Base-by-base conservation (phyloP, 1,140 invertebrate genomes). In the Diabrotica undecimpunctata region DNA sequence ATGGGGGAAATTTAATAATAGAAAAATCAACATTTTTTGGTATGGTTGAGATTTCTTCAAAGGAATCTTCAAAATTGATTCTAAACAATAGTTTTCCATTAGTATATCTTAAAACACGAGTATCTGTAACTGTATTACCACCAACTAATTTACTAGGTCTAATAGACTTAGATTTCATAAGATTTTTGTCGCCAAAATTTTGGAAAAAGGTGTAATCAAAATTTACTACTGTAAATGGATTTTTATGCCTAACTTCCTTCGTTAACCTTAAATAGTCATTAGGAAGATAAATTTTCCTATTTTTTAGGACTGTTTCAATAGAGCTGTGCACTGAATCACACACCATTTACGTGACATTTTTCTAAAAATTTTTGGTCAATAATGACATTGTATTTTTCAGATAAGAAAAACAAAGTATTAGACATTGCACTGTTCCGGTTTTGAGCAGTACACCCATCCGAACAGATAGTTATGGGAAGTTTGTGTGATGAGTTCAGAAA, bases 341-440 rank as follows among this genome's bases (percentile, higher is more conserved):
- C 58, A 80, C 77, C 76, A 79, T 81, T 59, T 79, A 76, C 12
- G 77, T 81, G 79, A 7, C 79, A 79, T 13, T 67, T 68, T 67
- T 77, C 74, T n/a, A 80, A 64, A 69, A 69, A 80, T 66, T 80
- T 80, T 66, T 81, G 79, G 12, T 57, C 67, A 58, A 81, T 77
- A 0, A 54, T 68, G 13, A 77, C 68, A 7, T 75, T 70, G 25
- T 63, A 67, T 57, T 66, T 69, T 25, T 50, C 55, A 14, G 74
- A 69, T 41, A 75, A 70, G 38, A 64, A 50, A 7, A 74, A 46
- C 13, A 79, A 61, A 2, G 74, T 72, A 73, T 79, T 80, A 7
- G 74, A 63, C 38, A 81, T 25, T 6, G 68, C 68, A n/a, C 53
- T 52, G 60, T 79, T 80, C 7, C 75, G 54, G 55, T 79, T 80